Conservation (phyloP, 64 coral and sea anemone genomes). For the Astreopora myriophthalma region DNA sequence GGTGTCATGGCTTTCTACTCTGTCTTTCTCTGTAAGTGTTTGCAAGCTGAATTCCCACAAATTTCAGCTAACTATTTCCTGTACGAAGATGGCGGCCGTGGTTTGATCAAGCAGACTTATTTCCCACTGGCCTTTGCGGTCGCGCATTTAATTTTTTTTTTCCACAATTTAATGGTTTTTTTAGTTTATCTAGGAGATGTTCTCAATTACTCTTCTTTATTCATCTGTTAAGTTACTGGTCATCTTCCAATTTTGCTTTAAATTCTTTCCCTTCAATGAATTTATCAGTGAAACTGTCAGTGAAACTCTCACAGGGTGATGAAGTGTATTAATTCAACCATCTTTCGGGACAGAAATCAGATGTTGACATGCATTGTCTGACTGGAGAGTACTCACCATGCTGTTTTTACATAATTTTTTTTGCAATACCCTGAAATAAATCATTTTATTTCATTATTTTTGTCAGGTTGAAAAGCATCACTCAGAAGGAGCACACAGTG, state of each 20-base stretch:
- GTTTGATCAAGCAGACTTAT: too few relatives aligned
- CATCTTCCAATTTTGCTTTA: too few relatives aligned
- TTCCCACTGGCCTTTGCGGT: slow-evolving; percentile 11
- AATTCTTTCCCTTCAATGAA: too few relatives aligned
- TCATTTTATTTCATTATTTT: too few relatives aligned
- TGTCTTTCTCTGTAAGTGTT: not conserved
- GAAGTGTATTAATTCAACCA: slow-evolving; percentile 66
- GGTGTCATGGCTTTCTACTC: not conserved
- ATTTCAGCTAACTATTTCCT: not conserved
- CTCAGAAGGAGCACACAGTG: not conserved
- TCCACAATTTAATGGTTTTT: not conserved
- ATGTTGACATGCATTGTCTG: slow-evolving; percentile 59
- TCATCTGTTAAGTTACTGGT: too few relatives aligned
- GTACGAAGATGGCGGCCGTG: not conserved
- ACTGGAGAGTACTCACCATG: slow-evolving; percentile 11
- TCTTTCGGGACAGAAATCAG: slow-evolving; percentile 78
- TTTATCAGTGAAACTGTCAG: not conserved
- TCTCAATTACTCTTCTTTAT: too few relatives aligned
- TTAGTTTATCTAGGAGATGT: too few relatives aligned
- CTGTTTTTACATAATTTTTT: too few relatives aligned
- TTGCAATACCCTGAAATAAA: too few relatives aligned
- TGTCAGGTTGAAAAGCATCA: not conserved
- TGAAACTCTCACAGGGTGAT: slow-evolving; percentile 12
- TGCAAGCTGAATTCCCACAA: not conserved
- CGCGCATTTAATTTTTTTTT: too few relatives aligned